A percentile compares a stretch with the other conserved stretches of the same genome.
phyloP scores from a whole-genome alignment of 2,113 vertebrate genomes.

The Peromyscus leucopus region DNA sequence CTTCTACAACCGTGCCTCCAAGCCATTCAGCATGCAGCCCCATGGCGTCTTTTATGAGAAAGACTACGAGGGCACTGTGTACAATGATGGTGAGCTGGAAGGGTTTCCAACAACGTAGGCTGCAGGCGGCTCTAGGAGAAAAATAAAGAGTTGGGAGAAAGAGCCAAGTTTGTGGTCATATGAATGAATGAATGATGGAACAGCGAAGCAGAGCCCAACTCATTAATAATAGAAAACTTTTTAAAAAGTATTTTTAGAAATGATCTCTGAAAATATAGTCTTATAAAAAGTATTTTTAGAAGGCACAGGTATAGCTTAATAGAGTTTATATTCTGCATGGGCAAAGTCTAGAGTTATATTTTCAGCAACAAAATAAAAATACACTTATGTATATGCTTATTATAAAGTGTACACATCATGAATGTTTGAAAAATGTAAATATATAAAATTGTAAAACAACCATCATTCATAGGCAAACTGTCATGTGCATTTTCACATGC shows the following conservation, averaged over 20 bases:
- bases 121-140: neutral
- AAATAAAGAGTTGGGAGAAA: neutral
- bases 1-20: slow-evolving; percentile 89
- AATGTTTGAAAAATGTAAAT: neutral
- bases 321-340: neutral
- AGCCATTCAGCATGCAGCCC: slow-evolving; percentile 89
- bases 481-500: neutral
- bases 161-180: neutral
- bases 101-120: slow-evolving; percentile 1
- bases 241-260: neutral
- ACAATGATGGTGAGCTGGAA: slow-evolving; percentile 86
- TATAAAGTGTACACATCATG: neutral
- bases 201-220: neutral
- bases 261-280: neutral
- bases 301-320: neutral
- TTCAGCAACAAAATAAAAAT: neutral
- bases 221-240: slow-evolving; percentile 34
- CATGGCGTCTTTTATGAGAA: slow-evolving; percentile 88
- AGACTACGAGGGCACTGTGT: slow-evolving; percentile 83
- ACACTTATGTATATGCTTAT: slow-evolving; percentile 36
- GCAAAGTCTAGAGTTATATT: neutral
- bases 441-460: slow-evolving; percentile 27
- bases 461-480: neutral
- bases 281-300: neutral
- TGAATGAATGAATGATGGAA: slow-evolving; percentile 11